Base-by-base conservation (phyloP, 92 coral and sea anemone species). In the Porites rus region DNA sequence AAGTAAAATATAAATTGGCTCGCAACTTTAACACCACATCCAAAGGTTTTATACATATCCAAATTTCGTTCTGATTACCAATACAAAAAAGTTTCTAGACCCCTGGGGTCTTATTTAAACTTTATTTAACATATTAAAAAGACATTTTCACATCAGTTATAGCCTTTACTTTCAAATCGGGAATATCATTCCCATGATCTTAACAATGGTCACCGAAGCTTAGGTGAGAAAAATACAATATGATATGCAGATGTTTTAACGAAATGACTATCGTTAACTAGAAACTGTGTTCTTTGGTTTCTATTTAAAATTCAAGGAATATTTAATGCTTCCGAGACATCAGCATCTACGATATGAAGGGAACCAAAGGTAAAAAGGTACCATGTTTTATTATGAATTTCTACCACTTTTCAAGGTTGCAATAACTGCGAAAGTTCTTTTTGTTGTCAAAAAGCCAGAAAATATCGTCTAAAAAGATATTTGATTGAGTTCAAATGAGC, bases 191-290 rank as follows among this genome's bases (percentile, higher is more conserved):
- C 12, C 58, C 17, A 51, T 17, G 16, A 17, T 18, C 62, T 51
- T 43, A 43, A 73, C 77, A 73, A 73, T 73, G 62, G 22, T 51
- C 7, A n/a, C n/a, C 52, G 61, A 28, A n/a, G 20, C 16, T 18
- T 5, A 51, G 54, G 77, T 73, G 77, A 73, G 59, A 22, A 52
- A 19, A 25, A 51, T 10, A 50, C 62, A 73, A 73, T 51, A 73
- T 73, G 4, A 13, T 51, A 9, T 16, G 51, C 61, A 18, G 77
- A 22, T 73, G 60, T 51, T 20, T 28, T n/a, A 17, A 10, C 3
- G 17, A 20, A 73, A 73, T 18, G 62, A 51, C 60, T 73, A n/a
- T 73, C 9, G 46, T 73, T 51, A 61, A 25, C 31, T 52, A 19
- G 9, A 51, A 73, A 73, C 52, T 73, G 20, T 53, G n/a, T 50